Evolutionary conservation across 2,797 vertebrate genomes (phyloP), one percentile per base, ranked within the genome.

Genomic region (Holocentrus rufus): DNA sequence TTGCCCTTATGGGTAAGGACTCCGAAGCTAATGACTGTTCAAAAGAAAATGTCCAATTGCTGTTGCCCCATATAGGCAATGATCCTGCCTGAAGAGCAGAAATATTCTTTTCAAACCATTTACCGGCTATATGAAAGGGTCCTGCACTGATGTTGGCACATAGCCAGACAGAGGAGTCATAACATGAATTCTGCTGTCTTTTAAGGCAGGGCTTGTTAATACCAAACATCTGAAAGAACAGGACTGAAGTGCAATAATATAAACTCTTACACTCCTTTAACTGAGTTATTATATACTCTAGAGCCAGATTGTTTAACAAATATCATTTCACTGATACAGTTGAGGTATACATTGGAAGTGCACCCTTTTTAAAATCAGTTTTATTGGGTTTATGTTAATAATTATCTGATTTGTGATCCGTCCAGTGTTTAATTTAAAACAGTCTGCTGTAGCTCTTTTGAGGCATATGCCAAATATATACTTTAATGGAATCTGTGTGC

Each of bases 401-500:
- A 31, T 50, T 69, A 34, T 44, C 42, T 52, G n/a, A 39, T 30
- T 13, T 47, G 30, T 52, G 18, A 8, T 36, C 47, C 30, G 15
- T 20, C 34, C 69, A 62, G 80, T 76, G 80, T 82, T 77, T 80
- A 55, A 70, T 83, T 81, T 79, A 78, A 80, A 87, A 49, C 46
- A 13, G 9, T 74, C 52, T 1, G 2, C 53, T 69, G 14, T 47
- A 61, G 68, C 54, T 1, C 55, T 55, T 57, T 73, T 46, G 72
- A 65, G 64, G 7, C 78, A n/a, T 72, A 69, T 56, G 77, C 84
- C 83, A 85, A 65, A 85, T 83, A 77, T 76, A 64, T 69, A 81
- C 81, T 70, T 80, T 74, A 77, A 85, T 89, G 80, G 80, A 81
- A 83, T 81, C 76, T 74, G 71, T 74, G 66, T 22, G 76, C 66